Base-by-base conservation (phyloP, 2,888 invertebrate species). In the Drosophila pseudotalamancana region DNA sequence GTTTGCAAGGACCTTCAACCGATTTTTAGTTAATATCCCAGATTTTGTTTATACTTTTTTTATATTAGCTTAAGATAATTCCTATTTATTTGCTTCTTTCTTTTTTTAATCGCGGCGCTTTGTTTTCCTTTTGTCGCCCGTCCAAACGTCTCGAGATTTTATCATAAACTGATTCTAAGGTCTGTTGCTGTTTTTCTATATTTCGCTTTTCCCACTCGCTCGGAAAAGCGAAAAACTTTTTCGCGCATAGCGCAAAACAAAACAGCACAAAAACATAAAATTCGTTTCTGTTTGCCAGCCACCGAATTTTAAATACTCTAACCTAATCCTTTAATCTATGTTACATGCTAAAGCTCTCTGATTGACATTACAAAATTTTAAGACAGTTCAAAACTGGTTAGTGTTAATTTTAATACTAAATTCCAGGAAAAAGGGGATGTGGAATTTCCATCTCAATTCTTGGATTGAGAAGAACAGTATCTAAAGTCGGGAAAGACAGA, bases 111-210 rank as follows among this genome's bases (percentile, higher is more conserved):
- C 37, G 59, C 59, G 62, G 50, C 51, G 61, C 34, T 70, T 63
- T 55, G 43, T 54, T 55, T 51, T 63, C 49, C 63, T 49, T 63
- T 70, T 66, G 68, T 66, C 68, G 77, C 66, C 78, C 88, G 86
- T 88, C 89, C 87, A 84, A 89, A 76, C 89, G 87, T 77, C 74
- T 87, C 88, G 89, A 89, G 89, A 89, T 87, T 87, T 89, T 80
- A 89, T 89, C 87, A 89, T 87, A 87, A 89, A 90, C 90, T 90
- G 88, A 90, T 80, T 77, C 81, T 72, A 62, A 46, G 61, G 72
- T 61, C 70, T 66, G 61, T 64, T 59, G 62, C 60, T 67, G 67
- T 81, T 68, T 64, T 53, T 67, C 56, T 75, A 59, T 72, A 63
- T 67, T 79, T 54, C 54, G 46, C 39, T 43, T 74, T 57, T 57